phyloP scores from a whole-genome alignment of 2,113 vertebrate genomes.

The Calidris pygmaea region DNA sequence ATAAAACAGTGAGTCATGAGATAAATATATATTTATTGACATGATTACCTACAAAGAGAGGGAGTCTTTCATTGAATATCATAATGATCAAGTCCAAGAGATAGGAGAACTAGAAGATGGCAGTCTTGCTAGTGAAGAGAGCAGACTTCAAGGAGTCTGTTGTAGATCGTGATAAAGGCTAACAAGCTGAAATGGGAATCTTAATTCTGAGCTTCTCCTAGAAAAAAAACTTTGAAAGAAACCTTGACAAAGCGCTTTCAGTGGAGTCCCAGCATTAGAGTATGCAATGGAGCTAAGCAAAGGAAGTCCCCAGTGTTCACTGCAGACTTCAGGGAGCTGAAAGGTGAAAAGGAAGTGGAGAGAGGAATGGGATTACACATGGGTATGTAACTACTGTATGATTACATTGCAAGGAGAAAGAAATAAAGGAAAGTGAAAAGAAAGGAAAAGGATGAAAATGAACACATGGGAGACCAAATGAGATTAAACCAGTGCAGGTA shows the following conservation, averaged over 20 bases:
- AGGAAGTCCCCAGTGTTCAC: background rate
- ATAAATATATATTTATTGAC: background rate
- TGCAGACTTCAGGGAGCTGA: background rate
- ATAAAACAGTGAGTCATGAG: background rate
- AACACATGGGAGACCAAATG: background rate
- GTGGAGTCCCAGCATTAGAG: background rate
- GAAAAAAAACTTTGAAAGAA: background rate
- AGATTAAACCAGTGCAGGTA: background rate
- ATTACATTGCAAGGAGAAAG: background rate
- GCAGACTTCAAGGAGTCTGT: background rate
- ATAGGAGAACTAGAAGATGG: background rate
- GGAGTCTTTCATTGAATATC: background rate
- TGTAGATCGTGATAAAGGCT: background rate
- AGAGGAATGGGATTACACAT: background rate
- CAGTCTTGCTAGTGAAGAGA: background rate
- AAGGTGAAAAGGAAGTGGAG: background rate
- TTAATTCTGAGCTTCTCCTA: background rate
- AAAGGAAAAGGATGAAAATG: background rate
- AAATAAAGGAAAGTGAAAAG: background rate
- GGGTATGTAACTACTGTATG: background rate
- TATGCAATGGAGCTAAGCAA: background rate
- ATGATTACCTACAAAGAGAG: background rate
- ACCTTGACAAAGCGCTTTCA: background rate
- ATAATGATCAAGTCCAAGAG: background rate
- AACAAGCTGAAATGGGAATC: background rate